phyloP scores from a whole-genome alignment of 2,888 invertebrate genomes.

The Cephus sareptanus region DNA sequence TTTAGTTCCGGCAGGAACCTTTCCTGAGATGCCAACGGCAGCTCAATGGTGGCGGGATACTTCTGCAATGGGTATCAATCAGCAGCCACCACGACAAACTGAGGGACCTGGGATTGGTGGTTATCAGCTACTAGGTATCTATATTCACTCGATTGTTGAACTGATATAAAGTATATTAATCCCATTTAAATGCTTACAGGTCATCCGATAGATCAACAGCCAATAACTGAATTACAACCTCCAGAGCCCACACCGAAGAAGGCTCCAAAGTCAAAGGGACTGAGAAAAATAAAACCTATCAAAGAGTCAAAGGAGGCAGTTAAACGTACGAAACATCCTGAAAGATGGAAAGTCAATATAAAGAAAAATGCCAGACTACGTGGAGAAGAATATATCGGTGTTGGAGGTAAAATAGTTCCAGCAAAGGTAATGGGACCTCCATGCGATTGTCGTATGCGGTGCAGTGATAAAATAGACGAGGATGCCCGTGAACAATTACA shows the following conservation, averaged over 20 bases:
- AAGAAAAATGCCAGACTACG: conserved; percentile 50
- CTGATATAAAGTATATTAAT: neutral
- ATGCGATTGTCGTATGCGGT: conserved; percentile 49
- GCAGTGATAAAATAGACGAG: conserved; percentile 44
- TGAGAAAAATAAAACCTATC: conserved; percentile 15
- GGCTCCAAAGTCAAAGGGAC: conserved; percentile 11
- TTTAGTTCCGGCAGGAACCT: conserved; percentile 6
- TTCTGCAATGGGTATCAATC: conserved; percentile 7
- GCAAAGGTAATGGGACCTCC: conserved; percentile 50
- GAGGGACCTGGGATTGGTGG: conserved; percentile 14
- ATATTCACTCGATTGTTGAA: neutral
- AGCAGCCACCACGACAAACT: conserved; percentile 2
- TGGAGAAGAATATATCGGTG: conserved; percentile 46
- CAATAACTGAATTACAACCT: conserved; percentile 2
- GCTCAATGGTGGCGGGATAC: conserved; percentile 23
- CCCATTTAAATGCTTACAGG: conserved; percentile 4
- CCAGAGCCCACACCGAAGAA: conserved; percentile 11
- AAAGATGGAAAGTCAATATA: conserved; percentile 49
- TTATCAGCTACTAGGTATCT: conserved; percentile 17
- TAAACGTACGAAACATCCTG: conserved; percentile 44
- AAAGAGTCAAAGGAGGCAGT: conserved; percentile 19
- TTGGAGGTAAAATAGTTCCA: conserved; percentile 47
- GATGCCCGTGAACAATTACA: conserved; percentile 42
- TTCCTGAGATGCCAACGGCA: conserved; percentile 18
- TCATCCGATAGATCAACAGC: conserved; percentile 11